Conservation (phyloP, 2,888 invertebrate genomes). For the Homarus gammarus region DNA sequence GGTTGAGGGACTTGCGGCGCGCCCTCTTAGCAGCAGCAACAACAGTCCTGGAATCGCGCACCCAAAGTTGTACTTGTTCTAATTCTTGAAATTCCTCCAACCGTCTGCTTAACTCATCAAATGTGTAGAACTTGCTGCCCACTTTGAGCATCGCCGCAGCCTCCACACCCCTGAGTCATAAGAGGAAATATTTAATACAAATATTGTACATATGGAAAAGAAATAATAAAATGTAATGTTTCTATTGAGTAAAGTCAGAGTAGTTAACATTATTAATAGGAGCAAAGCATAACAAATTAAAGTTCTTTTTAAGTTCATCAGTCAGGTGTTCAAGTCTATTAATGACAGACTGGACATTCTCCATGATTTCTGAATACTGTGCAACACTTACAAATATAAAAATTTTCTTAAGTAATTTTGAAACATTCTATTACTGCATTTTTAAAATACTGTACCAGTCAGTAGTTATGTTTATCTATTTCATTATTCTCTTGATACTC, state of each 20-base stretch:
- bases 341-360: too few species aligned
- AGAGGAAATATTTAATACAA: neutral
- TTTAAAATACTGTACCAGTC: too few species aligned
- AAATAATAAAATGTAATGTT: neutral
- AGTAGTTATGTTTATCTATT: too few species aligned
- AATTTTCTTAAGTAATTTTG: too few species aligned
- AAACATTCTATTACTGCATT: too few species aligned
- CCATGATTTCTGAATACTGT: too few species aligned
- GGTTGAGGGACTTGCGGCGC: constrained; percentile 75
- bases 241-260: neutral
- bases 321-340: too few species aligned
- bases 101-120: constrained; percentile 73
- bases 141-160: constrained; percentile 76
- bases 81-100: constrained; percentile 76
- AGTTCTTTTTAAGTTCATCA: too few species aligned
- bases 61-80: constrained; percentile 76
- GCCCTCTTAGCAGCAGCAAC: constrained; percentile 76
- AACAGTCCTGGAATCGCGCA: constrained; percentile 74
- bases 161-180: constrained; percentile 60
- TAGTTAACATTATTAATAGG: too few species aligned
- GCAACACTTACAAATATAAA: too few species aligned
- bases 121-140: constrained; percentile 76
- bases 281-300: too few species aligned
- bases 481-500: too few species aligned
- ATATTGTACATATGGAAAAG: neutral